Evolutionary conservation across 2,113 vertebrate genomes (phyloP), one percentile per base, ranked within the genome.

Genomic region (Electrona antarctica): DNA sequence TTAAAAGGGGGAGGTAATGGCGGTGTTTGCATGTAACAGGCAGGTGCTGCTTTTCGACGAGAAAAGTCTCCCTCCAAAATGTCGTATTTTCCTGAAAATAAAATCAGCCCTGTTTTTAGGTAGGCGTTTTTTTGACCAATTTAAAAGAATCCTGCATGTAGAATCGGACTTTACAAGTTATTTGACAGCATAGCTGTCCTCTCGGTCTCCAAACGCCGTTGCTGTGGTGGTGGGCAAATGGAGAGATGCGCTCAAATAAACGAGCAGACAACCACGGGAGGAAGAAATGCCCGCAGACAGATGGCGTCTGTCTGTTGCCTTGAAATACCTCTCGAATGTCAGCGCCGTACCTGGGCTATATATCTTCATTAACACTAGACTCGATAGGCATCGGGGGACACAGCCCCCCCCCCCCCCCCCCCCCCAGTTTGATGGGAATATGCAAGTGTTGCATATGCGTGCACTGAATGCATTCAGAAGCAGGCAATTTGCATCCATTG

Each of bases 301-400:
- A 87, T 71, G 66, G 86, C 78, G 70, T 48, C 69, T 83, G 78
- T 87, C 83, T 86, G 51, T 74, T 76, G 76, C 76, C 63, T 47
- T 79, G 73, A 74, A 87, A 51, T 51, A 51, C 8, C 50, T 41
- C 8, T 29, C 21, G 28, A 86, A 80, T 87, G 82, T 88, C 86
- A 85, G 78, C 68, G 57, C 69, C 69, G 48, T 76, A 87, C 89
- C 85, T 90, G 81, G 7, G 7, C 65, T 60, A 85, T 89, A 78
- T 60, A 72, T 90, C 87, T 88, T 90, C 89, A 88, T 89, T 87
- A 87, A 70, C 29, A 64, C 45, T 15, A 15, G 76, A 60, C 13
- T 63, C 83, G 75, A 86, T 71, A 72, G 77, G 75, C 80, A 80
- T 77, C 74, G 7, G 71, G 83, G 84, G 74, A 88, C 86, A 81